Evolutionary conservation across 2,797 vertebrate genomes (phyloP), one percentile per base, ranked within the genome.

Genomic region (Periophthalmus magnuspinnatus): DNA sequence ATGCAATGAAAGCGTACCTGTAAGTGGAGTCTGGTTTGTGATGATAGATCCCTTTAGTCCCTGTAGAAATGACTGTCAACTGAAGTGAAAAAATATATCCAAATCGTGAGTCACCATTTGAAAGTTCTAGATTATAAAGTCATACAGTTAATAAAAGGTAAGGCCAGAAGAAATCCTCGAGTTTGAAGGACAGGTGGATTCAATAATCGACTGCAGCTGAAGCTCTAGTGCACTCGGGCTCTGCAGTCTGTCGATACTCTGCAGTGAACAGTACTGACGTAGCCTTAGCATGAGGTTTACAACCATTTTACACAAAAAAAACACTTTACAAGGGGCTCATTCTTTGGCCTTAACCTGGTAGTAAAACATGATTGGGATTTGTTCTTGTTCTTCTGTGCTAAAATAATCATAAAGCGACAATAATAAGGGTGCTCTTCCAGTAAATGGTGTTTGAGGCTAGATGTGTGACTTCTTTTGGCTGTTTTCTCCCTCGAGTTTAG

Each of bases 21-120:
- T 93, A 93, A 93, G 93, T 93, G 57, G 74, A 76, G 75, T 70
- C 32, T 56, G 72, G 61, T 79, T 34, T 52, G 73, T 78, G 77
- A 73, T 87, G 75, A 52, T 88, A 90, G 90, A 90, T 85, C 68
- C 58, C 24, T n/a, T 47, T 81, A 22, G 1, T 68, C 75, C 86
- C 82, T 69, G 68, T 86, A 86, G 86, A 45, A 33, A 74, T 17
- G 32, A 65, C 33, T 34, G 10, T 56, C 52, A 62, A 61, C 8
- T 52, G 50, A 22, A 13, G 6, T 55, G n/a, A 56, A 64, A 62
- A 38, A 66, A 55, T 50, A 78, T 59, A 17, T 38, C 19, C 36
- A 34, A 65, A 65, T 78, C 74, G 28, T 70, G 1, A 38, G 56
- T 56, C 47, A 68, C 59, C 65, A 63, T 81, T 68, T 70, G 50